Percentiles rank a stretch among this genome's conserved stretches.
phyloP scores from a whole-genome alignment of 2,797 vertebrate species.

The Myripristis murdjan region DNA sequence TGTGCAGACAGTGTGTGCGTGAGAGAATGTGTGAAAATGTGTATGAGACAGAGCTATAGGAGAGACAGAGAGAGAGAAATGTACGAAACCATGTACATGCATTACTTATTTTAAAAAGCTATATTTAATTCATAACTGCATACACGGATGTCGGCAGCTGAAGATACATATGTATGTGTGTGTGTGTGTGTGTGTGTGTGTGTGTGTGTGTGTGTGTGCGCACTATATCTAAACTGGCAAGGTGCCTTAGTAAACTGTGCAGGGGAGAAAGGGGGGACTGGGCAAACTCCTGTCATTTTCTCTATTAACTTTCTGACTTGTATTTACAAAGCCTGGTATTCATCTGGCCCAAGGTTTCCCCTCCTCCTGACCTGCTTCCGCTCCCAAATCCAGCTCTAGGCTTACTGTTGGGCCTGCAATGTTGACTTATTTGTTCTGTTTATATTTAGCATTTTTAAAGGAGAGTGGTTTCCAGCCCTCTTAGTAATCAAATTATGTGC shows the following conservation, averaged over 20 bases:
- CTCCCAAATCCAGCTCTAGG: slow-evolving; percentile 74
- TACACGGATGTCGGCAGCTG: slow-evolving; percentile 21
- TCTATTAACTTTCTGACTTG: slow-evolving; percentile 78
- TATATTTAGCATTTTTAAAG: slow-evolving; percentile 81
- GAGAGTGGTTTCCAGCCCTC: slow-evolving; percentile 55
- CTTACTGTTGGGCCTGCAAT: slow-evolving; percentile 55
- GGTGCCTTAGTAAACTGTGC: slow-evolving; percentile 80
- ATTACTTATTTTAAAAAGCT: slow-evolving; percentile 24
- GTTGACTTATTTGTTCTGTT: slow-evolving; percentile 82
- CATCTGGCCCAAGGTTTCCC: slow-evolving; percentile 73
- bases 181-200: too few species aligned
- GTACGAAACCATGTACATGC: slow-evolving; percentile 23
- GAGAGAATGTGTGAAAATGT: slow-evolving; percentile 40
- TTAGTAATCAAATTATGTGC: slow-evolving; percentile 60
- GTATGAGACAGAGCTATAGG: not conserved
- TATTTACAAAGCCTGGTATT: slow-evolving; percentile 85
- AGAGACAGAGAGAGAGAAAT: slow-evolving; percentile 10
- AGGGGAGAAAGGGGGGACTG: slow-evolving; percentile 60
- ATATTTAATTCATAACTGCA: slow-evolving; percentile 31
- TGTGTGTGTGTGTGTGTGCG: slow-evolving; percentile 34
- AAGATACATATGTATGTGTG: slow-evolving; percentile 18
- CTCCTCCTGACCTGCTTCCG: slow-evolving; percentile 79
- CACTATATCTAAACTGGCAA: slow-evolving; percentile 76
- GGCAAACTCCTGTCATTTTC: slow-evolving; percentile 82
- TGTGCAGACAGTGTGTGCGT: slow-evolving; percentile 29